These are phyloP conservation scores for Chelon auratus DNA, from an alignment of 2,797 vertebrate species.

Conservation along the genomic window DNA sequence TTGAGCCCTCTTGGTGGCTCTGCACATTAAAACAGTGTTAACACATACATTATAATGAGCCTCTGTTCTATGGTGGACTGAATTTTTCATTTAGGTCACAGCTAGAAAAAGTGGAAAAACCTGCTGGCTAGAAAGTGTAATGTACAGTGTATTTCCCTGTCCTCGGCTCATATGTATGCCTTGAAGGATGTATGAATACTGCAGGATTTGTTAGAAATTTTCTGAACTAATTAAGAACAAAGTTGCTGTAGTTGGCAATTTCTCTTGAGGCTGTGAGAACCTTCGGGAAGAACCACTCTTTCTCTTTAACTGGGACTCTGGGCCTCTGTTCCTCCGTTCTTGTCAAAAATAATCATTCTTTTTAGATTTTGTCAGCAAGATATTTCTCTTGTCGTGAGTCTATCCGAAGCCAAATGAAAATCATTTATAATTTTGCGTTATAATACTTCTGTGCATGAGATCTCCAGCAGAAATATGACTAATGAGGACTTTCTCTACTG, in stretches of 20 bases:
- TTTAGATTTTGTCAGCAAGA: slow-evolving; percentile 2
- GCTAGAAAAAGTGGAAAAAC: slow-evolving; percentile 44
- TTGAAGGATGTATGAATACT: slow-evolving; percentile 67
- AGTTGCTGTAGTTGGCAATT: slow-evolving; percentile 65
- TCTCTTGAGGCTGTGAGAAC: slow-evolving; percentile 38
- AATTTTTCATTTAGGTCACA: slow-evolving; percentile 70
- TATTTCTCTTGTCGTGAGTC: neutral
- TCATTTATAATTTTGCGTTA: neutral
- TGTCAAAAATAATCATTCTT: slow-evolving; percentile 8
- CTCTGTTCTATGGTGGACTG: slow-evolving; percentile 42
- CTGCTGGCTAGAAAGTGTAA: slow-evolving; percentile 57
- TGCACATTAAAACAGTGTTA: slow-evolving; percentile 66
- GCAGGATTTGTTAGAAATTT: slow-evolving; percentile 57
- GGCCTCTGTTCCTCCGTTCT: slow-evolving; percentile 10
- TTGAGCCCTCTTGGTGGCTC: slow-evolving; percentile 31
- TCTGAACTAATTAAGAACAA: slow-evolving; percentile 73
- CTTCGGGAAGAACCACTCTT: slow-evolving; percentile 24
- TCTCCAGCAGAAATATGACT: neutral
- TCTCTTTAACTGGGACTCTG: slow-evolving; percentile 8
- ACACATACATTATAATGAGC: slow-evolving; percentile 73
- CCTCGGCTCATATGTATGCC: slow-evolving; percentile 56
- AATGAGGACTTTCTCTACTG: neutral
- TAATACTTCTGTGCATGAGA: neutral
- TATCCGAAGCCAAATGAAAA: neutral
- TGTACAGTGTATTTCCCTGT: slow-evolving; percentile 53